A percentile compares a stretch with the other conserved stretches of the same genome.
Conservation (phyloP, 2,888 invertebrate genomes). For the Noctua comes region DNA sequence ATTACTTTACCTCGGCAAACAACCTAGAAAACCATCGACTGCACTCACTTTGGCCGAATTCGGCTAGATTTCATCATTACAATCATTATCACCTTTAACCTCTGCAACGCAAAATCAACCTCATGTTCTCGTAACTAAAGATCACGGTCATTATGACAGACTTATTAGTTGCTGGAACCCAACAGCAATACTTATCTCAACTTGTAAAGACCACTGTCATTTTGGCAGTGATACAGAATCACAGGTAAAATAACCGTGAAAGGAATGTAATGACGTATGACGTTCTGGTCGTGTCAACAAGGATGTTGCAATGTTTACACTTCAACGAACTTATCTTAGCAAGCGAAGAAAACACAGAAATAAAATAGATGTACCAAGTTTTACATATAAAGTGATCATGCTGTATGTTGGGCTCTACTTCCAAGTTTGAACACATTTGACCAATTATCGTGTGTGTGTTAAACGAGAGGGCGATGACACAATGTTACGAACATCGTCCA, state of each 20-base stretch:
- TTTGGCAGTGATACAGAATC: not conserved
- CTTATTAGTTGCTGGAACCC: not conserved
- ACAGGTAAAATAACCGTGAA: not conserved
- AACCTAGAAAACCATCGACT: not conserved
- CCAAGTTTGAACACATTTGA: slow-evolving; percentile 5
- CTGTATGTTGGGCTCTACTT: not conserved
- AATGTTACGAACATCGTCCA: not conserved
- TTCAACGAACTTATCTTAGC: not conserved
- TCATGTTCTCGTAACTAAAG: not conserved
- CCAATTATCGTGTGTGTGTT: slow-evolving; percentile 38
- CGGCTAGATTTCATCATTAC: not conserved
- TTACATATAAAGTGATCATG: not conserved
- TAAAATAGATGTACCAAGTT: not conserved
- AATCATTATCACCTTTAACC: not conserved
- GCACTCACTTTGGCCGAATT: not conserved
- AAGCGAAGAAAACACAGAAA: not conserved
- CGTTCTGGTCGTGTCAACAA: not conserved
- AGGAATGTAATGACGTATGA: not conserved
- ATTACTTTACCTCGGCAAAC: not conserved
- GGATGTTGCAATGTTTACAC: slow-evolving; percentile 12
- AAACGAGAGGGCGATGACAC: slow-evolving; percentile 4
- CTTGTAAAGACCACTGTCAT: no score
- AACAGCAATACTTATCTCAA: not conserved
- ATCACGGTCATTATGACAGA: not conserved
- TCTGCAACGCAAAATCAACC: not conserved